Evolutionary conservation across 2,888 invertebrate species (phyloP).

Genomic region (Oxystoma pomonae): DNA sequence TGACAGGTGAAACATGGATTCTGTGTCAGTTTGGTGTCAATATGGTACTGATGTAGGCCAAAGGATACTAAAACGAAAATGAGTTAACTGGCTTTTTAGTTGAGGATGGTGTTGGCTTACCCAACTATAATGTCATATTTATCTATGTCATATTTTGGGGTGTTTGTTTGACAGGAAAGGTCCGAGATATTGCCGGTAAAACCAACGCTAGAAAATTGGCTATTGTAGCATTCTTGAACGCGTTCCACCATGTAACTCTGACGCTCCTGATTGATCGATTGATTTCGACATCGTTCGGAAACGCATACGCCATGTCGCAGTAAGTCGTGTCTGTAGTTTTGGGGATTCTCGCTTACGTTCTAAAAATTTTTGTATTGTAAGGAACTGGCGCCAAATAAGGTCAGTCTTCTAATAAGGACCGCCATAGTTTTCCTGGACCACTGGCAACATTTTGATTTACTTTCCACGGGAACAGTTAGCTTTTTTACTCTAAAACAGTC

Average conservation of each 20-base stretch:
- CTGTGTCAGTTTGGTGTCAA: too few relatives aligned
- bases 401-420: background rate
- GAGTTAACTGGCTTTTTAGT: too few relatives aligned
- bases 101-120: too few relatives aligned
- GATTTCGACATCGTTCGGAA: conserved; percentile 31
- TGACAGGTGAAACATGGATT: too few relatives aligned
- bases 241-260: conserved; percentile 6
- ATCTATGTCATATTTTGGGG: conserved; percentile 27
- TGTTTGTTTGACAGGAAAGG: conserved; percentile 31
- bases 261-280: conserved; percentile 6
- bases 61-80: too few relatives aligned
- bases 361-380: background rate
- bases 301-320: conserved; percentile 39
- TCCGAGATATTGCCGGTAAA: conserved; percentile 29
- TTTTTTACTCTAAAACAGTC: too few relatives aligned
- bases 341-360: conserved; percentile 31
- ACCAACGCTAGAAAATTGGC: conserved; percentile 29
- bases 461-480: too few relatives aligned
- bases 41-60: too few relatives aligned
- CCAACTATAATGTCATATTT: conserved; percentile 29
- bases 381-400: too few relatives aligned
- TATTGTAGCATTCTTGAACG: conserved; percentile 30
- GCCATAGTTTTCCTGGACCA: too few relatives aligned
- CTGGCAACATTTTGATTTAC: too few relatives aligned
- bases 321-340: conserved; percentile 37